Evolutionary conservation across 2,797 vertebrate species (phyloP).

Genomic region (Monodelphis domestica): DNA sequence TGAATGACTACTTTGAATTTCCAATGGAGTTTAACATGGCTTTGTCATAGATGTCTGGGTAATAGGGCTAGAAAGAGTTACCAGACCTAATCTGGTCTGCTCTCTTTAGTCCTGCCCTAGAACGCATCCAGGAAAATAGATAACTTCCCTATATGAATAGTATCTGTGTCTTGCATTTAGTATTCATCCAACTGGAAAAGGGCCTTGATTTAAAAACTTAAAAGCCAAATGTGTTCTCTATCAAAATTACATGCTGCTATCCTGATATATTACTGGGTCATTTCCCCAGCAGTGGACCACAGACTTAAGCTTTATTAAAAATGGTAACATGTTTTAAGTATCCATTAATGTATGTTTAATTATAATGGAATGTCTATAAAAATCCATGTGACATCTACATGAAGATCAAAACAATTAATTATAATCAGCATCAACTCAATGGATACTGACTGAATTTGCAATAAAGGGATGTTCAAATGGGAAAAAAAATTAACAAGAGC

Average conservation of each 20-base stretch:
- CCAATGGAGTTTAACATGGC: conserved; percentile 28
- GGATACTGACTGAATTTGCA: conserved; percentile 76
- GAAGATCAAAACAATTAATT: conserved; percentile 83
- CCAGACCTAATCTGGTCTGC: conserved; percentile 17
- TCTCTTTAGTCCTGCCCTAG: conserved; percentile 16
- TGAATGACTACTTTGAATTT: conserved; percentile 39
- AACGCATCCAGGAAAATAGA: conserved; percentile 28
- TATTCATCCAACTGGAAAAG: conserved; percentile 76
- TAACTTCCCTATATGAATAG: conserved; percentile 52
- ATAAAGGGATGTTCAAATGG: conserved; percentile 68
- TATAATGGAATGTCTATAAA: conserved; percentile 82
- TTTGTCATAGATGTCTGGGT: conserved; percentile 19
- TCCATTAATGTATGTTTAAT: conserved; percentile 81
- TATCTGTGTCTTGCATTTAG: conserved; percentile 68
- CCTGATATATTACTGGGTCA: conserved; percentile 72
- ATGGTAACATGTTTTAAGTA: conserved; percentile 80
- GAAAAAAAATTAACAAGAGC: conserved; percentile 48
- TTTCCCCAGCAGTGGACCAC: conserved; percentile 77
- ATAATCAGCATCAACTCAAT: conserved; percentile 75
- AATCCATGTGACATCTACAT: conserved; percentile 76
- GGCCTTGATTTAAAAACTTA: conserved; percentile 77
- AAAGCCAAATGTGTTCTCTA: conserved; percentile 75
- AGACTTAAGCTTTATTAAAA: conserved; percentile 81
- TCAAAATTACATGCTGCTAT: conserved; percentile 77
- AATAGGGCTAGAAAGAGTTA: conserved; percentile 22